Conservation (phyloP, 2,888 invertebrate genomes). For the Andrena camellia region DNA sequence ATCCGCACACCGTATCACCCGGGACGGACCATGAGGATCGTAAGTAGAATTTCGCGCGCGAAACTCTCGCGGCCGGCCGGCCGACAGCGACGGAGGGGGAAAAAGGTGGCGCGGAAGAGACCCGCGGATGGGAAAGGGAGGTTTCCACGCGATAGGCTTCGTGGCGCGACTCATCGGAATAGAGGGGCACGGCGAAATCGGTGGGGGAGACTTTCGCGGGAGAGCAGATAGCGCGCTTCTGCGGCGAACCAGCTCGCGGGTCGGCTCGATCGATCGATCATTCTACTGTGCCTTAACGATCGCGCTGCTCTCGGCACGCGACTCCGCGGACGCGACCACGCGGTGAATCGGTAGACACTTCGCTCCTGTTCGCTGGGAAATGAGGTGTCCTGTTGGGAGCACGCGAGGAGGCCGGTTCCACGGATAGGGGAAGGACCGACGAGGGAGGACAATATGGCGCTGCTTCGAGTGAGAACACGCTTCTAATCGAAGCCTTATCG, state of each 20-base stretch:
- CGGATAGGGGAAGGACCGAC: slow-evolving; percentile 24
- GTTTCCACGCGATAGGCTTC: slow-evolving; percentile 22
- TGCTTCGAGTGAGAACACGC: slow-evolving; percentile 41
- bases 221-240: slow-evolving; percentile 42
- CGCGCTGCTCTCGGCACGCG: slow-evolving; percentile 15
- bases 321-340: background rate
- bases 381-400: slow-evolving; percentile 32
- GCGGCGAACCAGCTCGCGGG: slow-evolving; percentile 32
- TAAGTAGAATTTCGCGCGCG: slow-evolving; percentile 66
- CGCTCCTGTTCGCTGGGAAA: slow-evolving; percentile 8
- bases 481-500: background rate
- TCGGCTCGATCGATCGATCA: slow-evolving; percentile 23
- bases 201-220: slow-evolving; percentile 59
- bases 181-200: slow-evolving; percentile 27
- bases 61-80: too few species aligned
- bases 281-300: slow-evolving; percentile 6
- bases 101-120: slow-evolving; percentile 3
- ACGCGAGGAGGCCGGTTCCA: slow-evolving; percentile 18
- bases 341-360: background rate
- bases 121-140: slow-evolving; percentile 31
- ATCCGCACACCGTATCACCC: background rate
- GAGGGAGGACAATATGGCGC: slow-evolving; percentile 27
- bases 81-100: too few species aligned
- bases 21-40: slow-evolving; percentile 72
- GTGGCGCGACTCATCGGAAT: slow-evolving; percentile 40